Evolutionary conservation across 2,888 invertebrate species (phyloP).

Genomic region (Idaea biselata): DNA sequence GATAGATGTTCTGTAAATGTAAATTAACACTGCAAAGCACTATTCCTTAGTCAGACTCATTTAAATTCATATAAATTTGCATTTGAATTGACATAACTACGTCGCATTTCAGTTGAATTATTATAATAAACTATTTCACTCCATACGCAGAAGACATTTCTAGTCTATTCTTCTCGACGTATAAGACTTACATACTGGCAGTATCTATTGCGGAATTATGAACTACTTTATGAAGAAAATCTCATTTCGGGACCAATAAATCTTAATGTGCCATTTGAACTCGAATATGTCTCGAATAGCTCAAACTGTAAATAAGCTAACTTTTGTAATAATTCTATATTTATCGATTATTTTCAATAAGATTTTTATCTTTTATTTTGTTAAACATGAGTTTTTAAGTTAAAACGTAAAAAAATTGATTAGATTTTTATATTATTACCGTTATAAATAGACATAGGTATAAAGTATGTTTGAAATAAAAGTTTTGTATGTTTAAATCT

Average conservation of each 20-base stretch:
- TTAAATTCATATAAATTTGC: too few relatives aligned
- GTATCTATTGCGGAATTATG: too few relatives aligned
- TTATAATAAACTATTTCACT: too few relatives aligned
- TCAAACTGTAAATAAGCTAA: background rate
- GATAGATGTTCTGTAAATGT: too few relatives aligned
- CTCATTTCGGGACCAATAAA: background rate
- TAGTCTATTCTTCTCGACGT: too few relatives aligned
- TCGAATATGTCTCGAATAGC: background rate
- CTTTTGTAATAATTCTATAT: background rate
- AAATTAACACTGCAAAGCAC: too few relatives aligned
- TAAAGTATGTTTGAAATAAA: constrained; percentile 8
- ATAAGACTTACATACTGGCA: too few relatives aligned
- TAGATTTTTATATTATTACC: constrained; percentile 2
- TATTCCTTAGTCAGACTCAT: too few relatives aligned
- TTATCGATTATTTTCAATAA: background rate
- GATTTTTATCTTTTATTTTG: background rate
- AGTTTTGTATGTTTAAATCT: constrained; percentile 1
- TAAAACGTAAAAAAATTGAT: background rate
- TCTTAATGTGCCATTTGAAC: background rate
- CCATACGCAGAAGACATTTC: too few relatives aligned
- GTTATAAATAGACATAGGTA: constrained; percentile 12
- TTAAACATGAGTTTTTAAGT: background rate
- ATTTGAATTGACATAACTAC: too few relatives aligned
- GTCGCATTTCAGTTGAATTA: too few relatives aligned
- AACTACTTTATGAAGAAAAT: too few relatives aligned